Base-by-base conservation (phyloP, 2,888 invertebrate genomes). In the Ophion obscuratus region DNA sequence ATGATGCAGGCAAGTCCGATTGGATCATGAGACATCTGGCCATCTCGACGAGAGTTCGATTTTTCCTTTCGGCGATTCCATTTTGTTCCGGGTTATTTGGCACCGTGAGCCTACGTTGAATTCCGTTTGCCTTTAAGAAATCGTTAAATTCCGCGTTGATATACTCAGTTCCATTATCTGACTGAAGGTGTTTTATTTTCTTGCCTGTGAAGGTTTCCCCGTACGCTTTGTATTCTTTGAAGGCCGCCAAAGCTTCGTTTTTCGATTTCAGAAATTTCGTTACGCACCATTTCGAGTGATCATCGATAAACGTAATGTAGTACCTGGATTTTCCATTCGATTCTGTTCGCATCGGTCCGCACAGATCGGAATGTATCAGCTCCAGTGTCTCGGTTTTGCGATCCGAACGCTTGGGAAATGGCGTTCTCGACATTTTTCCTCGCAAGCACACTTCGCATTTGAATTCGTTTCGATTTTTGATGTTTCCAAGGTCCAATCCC, bases 281-380 rank as follows among this genome's bases (percentile, higher is more conserved):
- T 70, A 85, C 86, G 27, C 87, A 79, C 86, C 87, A 89, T 53
- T 88, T 78, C 1, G 83, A 71, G 70, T 36, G 47, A 66, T 90
- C 88, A 73, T 90, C 88, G 10, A 88, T 89, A 61, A 89, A 89
- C 17, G 88, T 87, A 3, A 88, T 76, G 57, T 84, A 85, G 77
- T 89, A 89, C 59, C 47, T 68, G 9, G 86, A 47, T 71, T 76
- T 74, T 27, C 87, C 88, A 17, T 67, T 53, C 2, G 88, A 88
- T 66, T 78, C 70, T 2, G 66, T 62, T 11, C 84, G 78, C 67
- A 86, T 83, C 6, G 89, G 88, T 7, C 88, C 89, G 17, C 83
- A 81, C 5, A 89, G 87, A 59, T 89, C 88, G 1, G 84, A 83
- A 66, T 89, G 88, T 11, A 89, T 79, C 5, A 88, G 77, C 17